These are phyloP conservation scores for Colistium nudipinnis DNA, from an alignment of 2,113 vertebrate species.

Conservation along the genomic window DNA sequence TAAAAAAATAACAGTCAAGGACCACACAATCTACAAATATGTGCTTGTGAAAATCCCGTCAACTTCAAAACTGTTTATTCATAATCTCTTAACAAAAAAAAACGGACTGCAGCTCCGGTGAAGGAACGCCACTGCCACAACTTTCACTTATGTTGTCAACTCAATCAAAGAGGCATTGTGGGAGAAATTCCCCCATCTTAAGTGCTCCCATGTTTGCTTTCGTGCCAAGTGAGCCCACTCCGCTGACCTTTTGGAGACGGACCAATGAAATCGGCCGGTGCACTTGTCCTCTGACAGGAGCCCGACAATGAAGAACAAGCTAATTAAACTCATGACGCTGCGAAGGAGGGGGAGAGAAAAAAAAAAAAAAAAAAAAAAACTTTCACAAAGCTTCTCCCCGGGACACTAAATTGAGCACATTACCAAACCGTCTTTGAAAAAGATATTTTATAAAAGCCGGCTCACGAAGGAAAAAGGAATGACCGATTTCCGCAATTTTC, in stretches of 20 bases:
- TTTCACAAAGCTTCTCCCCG: not conserved
- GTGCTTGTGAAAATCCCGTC: too few relatives aligned
- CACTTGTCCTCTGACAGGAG: slow-evolving; percentile 50
- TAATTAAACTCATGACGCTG: slow-evolving; percentile 64
- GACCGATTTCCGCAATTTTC: not conserved
- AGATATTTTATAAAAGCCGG: not conserved
- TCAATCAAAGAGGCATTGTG: slow-evolving; percentile 57
- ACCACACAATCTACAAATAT: too few relatives aligned
- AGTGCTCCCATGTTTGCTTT: slow-evolving; percentile 69
- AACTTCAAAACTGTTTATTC: not conserved
- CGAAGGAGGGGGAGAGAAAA: slow-evolving; percentile 2
- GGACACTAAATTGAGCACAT: not conserved
- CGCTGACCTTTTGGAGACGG: slow-evolving; percentile 60
- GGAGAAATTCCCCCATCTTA: slow-evolving; percentile 61
- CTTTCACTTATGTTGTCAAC: slow-evolving; percentile 41
- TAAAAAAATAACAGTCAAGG: too few relatives aligned
- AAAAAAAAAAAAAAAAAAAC: not conserved
- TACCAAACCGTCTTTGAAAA: not conserved
- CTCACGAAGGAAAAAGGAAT: not conserved
- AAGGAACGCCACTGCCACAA: not conserved
- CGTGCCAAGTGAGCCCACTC: slow-evolving; percentile 58
- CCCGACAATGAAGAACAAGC: slow-evolving; percentile 65
- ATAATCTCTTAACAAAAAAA: not conserved
- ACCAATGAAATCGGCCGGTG: slow-evolving; percentile 49
- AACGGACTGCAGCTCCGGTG: not conserved